Evolutionary conservation across 2,113 vertebrate species (phyloP), one percentile per base, ranked within the genome.

Genomic region (Catharus fuscescens): DNA sequence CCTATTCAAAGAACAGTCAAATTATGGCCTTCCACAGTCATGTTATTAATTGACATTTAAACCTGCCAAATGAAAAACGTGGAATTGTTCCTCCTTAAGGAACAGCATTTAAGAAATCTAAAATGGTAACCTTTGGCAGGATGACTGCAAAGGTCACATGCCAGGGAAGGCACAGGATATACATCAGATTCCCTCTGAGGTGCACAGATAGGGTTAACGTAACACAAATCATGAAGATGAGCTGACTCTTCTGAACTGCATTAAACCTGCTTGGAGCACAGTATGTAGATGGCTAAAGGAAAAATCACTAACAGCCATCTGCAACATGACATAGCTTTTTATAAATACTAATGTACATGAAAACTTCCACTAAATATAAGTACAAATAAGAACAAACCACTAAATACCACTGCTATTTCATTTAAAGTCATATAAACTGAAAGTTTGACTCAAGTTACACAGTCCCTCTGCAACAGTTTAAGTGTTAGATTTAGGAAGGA

Each of bases 401-500:
- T 80, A 32, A 47, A 74, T 85, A 24, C 48, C 79, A 81, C 71
- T 83, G 19, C 83, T 94, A 29, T n/a, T 95, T 96, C 77, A 97
- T 91, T 86, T 76, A 10, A 84, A 88, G 82, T 88, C 12, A 66
- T 38, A 72, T 66, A 89, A 96, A 91, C 1, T 38, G 65, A 87
- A 90, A 95, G 53, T 45, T 95, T 85, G 53, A 73, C 61, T 93
- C 90, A 95, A 92, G 77, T 95, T 70, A 96, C 50, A 91, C 56
- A 96, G 86, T 80, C 85, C 90, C 95, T 95, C 90, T 88, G 91
- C 96, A 96, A 93, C 96, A 97, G 87, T 95, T 96, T 67, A 97
- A 96, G 98, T 98, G 98, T 98, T 98, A 98, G 98, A 98, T 98
- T 98, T 98, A 98, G 98, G 98, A 98, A 97, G 96, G 95, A 98